Evolutionary conservation across 1,140 invertebrate genomes (phyloP), one percentile per base, ranked within the genome.

Genomic region (Aphaenogaster floridana): DNA sequence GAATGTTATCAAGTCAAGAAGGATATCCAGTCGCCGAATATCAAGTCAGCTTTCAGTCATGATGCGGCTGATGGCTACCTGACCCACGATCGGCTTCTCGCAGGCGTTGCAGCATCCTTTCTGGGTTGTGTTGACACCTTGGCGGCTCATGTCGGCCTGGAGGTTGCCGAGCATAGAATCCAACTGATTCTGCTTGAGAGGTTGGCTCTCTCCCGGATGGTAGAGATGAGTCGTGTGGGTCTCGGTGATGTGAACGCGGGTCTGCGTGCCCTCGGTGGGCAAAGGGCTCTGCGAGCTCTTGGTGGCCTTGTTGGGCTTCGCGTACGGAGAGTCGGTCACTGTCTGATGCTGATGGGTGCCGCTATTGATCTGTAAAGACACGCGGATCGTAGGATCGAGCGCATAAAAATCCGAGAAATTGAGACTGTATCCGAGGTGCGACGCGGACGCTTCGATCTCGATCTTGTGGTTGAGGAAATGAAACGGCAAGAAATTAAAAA

Each of bases 51-150:
- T 71, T n/a, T 48, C 61, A 66, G 13, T 54, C 8, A 52, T n/a
- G 48, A 45, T 11, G 61, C 15, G 45, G 61, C 6, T 48, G 21
- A 61, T 36, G 78, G 91, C 93, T 94, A 98, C 98, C 97, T 99
- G 98, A 89, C 99, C 99, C 54, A 99, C 98, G 95, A 99, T 99
- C 21, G 99, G 98, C 94, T 99, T 99, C 94, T 99, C 98, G 96
- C 99, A 99, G 78, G 98, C 98, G 93, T 97, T 98, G 97, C 99
- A 99, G 96, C 98, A 99, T 91, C 99, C 99, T 96, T 99, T 99
- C 93, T 99, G 98, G 86, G 99, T 99, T 34, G 99, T 99, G 94
- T 98, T 99, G 48, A 99, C 98, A 95, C 99, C 99, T 97, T 99
- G 99, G 94, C 98, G 97, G 96, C 98, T 98, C 98, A 99, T 99